A percentile compares a stretch with the other conserved stretches of the same genome.
Evolutionary conservation across 1,140 invertebrate species (phyloP).

Genomic region (Lordiphosa stackelbergi): DNA sequence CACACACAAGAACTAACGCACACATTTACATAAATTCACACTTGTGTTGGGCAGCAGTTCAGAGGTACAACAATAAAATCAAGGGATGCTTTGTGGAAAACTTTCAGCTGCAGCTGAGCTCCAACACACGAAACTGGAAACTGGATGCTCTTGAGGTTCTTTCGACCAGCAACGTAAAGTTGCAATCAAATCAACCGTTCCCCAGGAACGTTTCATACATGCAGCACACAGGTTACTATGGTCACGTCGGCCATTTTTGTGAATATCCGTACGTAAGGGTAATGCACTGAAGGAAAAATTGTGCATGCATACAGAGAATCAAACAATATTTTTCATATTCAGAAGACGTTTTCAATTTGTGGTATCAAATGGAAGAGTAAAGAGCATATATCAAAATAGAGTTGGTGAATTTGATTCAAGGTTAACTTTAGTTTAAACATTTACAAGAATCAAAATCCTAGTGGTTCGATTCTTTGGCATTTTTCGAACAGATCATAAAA

Average conservation of each 20-base stretch:
- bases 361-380: no score
- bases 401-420: no score
- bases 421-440: no score
- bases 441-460: no score
- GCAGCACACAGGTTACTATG: conserved; percentile 50
- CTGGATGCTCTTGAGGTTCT: conserved; percentile 19
- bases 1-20: not conserved
- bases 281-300: conserved; percentile 5
- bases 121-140: conserved; percentile 28
- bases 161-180: conserved; percentile 30
- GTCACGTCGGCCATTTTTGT: conserved; percentile 64
- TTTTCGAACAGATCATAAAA: no score
- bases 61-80: conserved; percentile 32
- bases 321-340: no score
- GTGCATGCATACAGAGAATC: not conserved
- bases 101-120: conserved; percentile 63
- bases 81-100: conserved; percentile 59
- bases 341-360: no score
- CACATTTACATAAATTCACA: conserved; percentile 49
- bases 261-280: conserved; percentile 33
- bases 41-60: conserved; percentile 15
- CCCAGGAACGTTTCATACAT: conserved; percentile 42
- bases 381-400: no score
- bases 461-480: no score
- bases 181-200: conserved; percentile 71